Evolutionary conservation across 1,140 invertebrate genomes (phyloP).

Genomic region (Drosophila insularis): DNA sequence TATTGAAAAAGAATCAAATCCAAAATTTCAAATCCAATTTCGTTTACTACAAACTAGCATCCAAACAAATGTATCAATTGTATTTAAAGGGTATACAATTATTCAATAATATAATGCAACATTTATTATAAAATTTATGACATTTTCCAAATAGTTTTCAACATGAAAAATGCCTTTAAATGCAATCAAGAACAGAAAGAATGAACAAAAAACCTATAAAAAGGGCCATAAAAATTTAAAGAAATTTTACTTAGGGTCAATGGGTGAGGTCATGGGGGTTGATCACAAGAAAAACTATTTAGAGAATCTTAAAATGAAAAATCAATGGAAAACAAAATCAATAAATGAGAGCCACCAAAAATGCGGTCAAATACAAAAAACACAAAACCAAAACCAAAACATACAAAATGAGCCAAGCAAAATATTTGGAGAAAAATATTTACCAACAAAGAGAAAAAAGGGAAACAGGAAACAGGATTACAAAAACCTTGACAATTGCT

Average conservation of each 20-base stretch:
- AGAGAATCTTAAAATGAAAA: conserved; percentile 46
- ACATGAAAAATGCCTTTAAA: conserved; percentile 57
- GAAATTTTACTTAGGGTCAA: conserved; percentile 54
- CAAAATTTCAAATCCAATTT: no score
- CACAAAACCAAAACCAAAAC: conserved; percentile 47
- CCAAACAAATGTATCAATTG: no score
- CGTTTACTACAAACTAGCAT: no score
- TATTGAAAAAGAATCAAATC: no score
- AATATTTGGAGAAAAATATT: neutral
- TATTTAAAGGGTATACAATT: neutral
- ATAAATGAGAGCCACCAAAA: neutral
- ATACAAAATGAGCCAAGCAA: conserved; percentile 40
- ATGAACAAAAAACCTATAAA: conserved; percentile 29
- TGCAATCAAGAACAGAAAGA: conserved; percentile 13
- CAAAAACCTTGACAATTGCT: conserved; percentile 79
- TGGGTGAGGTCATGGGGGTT: conserved; percentile 43
- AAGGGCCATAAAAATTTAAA: conserved; percentile 72
- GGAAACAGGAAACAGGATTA: conserved; percentile 34
- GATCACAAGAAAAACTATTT: conserved; percentile 43
- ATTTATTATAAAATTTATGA: conserved; percentile 5
- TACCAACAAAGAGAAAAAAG: conserved; percentile 30
- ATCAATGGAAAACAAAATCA: conserved; percentile 45
- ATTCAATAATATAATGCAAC: neutral
- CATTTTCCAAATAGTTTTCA: conserved; percentile 7
- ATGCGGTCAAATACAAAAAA: conserved; percentile 20